Percentiles rank a stretch among this genome's conserved stretches.
phyloP scores from a whole-genome alignment of 2,113 vertebrate species.

The Heterotilapia buettikoferi region DNA sequence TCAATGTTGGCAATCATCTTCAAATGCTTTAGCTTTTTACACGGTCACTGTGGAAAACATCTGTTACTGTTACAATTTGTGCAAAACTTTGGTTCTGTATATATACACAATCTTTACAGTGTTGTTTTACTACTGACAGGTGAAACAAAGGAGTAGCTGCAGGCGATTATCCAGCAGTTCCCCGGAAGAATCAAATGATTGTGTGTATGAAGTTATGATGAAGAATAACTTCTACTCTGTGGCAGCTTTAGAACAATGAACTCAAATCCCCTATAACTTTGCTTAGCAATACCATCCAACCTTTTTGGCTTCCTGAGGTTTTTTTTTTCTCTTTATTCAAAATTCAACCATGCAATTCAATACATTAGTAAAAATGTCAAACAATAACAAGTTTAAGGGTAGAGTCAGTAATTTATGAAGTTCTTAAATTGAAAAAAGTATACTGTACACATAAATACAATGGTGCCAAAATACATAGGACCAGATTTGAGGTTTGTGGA shows the following conservation, averaged over 20 bases:
- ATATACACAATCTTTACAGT: background rate
- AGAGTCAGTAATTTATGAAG: background rate
- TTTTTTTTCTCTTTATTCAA: background rate
- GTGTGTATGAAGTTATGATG: constrained; percentile 57
- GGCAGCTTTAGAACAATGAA: background rate
- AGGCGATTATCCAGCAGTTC: background rate
- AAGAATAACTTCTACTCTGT: accelerated
- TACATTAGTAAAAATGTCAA: background rate
- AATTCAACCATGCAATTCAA: background rate
- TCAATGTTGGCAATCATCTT: background rate
- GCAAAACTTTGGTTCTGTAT: background rate
- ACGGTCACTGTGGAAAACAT: background rate
- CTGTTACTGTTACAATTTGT: background rate
- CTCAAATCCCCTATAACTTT: accelerated
- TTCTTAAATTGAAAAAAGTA: background rate
- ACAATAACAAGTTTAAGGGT: background rate
- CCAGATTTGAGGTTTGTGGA: background rate
- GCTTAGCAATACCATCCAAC: background rate
- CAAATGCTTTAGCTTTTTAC: background rate
- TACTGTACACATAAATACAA: background rate
- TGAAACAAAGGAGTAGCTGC: background rate
- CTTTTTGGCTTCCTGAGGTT: background rate
- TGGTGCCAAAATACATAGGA: background rate
- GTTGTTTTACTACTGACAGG: constrained; percentile 1
- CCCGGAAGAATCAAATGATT: background rate